phyloP scores from a whole-genome alignment of 2,888 invertebrate genomes.

The Lucinisca nassula region DNA sequence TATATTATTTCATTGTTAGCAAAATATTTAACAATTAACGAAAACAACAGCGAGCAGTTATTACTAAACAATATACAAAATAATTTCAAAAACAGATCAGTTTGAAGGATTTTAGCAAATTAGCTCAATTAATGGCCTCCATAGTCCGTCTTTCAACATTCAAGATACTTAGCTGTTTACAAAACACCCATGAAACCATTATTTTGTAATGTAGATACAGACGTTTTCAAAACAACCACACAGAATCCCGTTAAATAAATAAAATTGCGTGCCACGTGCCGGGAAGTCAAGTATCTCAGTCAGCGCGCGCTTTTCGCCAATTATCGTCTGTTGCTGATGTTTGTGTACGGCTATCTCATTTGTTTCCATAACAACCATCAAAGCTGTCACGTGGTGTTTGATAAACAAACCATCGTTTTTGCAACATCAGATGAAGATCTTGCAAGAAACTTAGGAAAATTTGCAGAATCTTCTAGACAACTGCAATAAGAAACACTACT shows the following conservation, averaged over 20 bases:
- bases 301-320: conserved; percentile 14
- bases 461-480: too few relatives aligned
- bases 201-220: conserved; percentile 65
- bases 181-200: conserved; percentile 39
- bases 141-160: conserved; percentile 24
- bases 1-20: conserved; percentile 8
- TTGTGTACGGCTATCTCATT: conserved; percentile 14
- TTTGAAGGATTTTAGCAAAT: background rate
- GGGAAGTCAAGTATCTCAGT: conserved; percentile 32
- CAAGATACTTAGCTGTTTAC: conserved; percentile 10
- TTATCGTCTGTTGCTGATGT: background rate
- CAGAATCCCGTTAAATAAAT: conserved; percentile 56
- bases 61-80: background rate
- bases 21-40: conserved; percentile 12
- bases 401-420: background rate
- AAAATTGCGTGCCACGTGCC: conserved; percentile 25
- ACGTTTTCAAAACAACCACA: conserved; percentile 62
- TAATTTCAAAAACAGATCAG: background rate
- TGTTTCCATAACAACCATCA: conserved; percentile 22
- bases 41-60: background rate
- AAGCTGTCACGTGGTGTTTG: background rate
- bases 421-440: background rate
- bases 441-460: too few relatives aligned
- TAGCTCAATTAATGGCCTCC: conserved; percentile 4
- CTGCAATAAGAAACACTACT: too few relatives aligned